Base-by-base conservation (phyloP, 2,888 invertebrate species). In the Calephelis perditalis region DNA sequence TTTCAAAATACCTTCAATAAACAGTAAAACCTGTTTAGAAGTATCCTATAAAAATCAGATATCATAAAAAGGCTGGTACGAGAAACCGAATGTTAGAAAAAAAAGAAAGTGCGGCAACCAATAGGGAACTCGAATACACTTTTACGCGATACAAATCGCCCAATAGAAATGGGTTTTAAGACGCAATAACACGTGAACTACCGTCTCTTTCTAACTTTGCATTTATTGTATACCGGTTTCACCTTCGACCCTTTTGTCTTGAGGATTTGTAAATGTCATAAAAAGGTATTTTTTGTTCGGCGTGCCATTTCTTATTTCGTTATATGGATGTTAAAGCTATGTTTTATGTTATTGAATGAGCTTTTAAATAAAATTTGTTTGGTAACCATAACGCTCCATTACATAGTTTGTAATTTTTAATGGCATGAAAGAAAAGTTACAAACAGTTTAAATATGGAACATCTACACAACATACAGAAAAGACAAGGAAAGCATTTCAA, bases 31-130 rank as follows among this genome's bases (percentile, higher is more conserved):
- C 79, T 81, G 81, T 71, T 73, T 67, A 67, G 70, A 78, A 82
- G 75, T 75, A 75, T 76, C 71, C 78, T 76, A 81, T 84, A 82
- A 84, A 82, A 79, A 76, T 78, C 78, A 78, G 76, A 74, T 74
- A 76, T 77, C 76, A 73, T 79, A 79, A 81, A 81, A 77, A 68
- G 65, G 65, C 67, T 60, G 67, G 63, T 63, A 59, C 67, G 62
- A 66, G 66, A 61, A 65, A 65, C 67, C 68, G 67, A 71, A 68
- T 66, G 70, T 67, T 15, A 63, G 71, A 70, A 69, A 74, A 74
- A 73, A 75, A 73, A 72, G 69, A 73, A 79, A 72, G 64, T 65
- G 57, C 64, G 58, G 67, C 70, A 61, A 65, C 79, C 78, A 79
- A 78, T 78, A 71, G 70, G 67, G 67, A 62, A 57, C 64, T 61